Evolutionary conservation across 2,888 invertebrate genomes (phyloP).

Genomic region (Ptychoptera contaminata): DNA sequence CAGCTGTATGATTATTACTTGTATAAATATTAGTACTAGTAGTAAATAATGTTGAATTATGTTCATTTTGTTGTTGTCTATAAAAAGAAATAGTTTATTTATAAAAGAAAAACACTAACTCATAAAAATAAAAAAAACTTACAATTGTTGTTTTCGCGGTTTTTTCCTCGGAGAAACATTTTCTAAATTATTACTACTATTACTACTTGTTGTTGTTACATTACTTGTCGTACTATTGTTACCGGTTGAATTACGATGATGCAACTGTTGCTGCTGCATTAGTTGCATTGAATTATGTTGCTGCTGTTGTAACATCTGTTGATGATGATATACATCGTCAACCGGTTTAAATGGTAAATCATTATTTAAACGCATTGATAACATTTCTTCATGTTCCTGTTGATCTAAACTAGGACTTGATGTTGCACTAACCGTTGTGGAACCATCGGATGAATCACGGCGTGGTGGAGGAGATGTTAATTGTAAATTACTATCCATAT

Average conservation of each 20-base stretch:
- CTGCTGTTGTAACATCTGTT: constrained; percentile 13
- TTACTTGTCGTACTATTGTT: not conserved
- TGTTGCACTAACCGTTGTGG: constrained; percentile 76
- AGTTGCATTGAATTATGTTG: not conserved
- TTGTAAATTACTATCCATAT: constrained; percentile 1
- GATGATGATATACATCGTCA: constrained; percentile 27
- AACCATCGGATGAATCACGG: constrained; percentile 42
- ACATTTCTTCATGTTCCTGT: constrained; percentile 30
- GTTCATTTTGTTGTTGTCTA: constrained; percentile 9
- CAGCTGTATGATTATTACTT: no score
- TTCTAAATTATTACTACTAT: constrained; percentile 24
- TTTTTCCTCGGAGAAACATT: constrained; percentile 68
- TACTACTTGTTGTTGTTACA: constrained; percentile 6
- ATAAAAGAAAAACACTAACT: not conserved
- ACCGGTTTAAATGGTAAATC: constrained; percentile 27
- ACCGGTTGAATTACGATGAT: not conserved
- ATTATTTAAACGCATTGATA: constrained; percentile 16
- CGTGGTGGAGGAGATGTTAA: constrained; percentile 21
- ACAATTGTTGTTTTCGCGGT: constrained; percentile 79
- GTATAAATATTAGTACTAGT: no score
- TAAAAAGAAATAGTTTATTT: not conserved
- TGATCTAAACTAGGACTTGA: constrained; percentile 57
- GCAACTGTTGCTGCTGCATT: no score
- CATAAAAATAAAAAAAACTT: constrained; percentile 28
- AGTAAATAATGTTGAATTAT: not conserved